Base-by-base conservation (phyloP, 2,888 invertebrate genomes). In the Bembecia ichneumoniformis region DNA sequence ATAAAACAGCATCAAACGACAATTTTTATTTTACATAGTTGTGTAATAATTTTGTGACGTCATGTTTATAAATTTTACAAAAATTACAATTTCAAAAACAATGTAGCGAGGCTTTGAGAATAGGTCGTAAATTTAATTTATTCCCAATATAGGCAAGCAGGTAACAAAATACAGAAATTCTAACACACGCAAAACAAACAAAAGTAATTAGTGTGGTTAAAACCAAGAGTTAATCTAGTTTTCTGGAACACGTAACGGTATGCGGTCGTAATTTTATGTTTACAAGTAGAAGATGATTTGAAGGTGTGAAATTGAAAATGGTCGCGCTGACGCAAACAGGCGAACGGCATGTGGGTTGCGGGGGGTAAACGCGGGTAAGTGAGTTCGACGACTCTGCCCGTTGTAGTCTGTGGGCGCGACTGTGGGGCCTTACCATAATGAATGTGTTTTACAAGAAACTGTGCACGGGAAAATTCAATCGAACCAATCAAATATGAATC, bases 371-470 rank as follows among this genome's bases (percentile, higher is more conserved):
- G 56, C 57, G 56, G 50, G 62, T 62, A 51, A 56, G 60, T 15
- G 45, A 68, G 76, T 74, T 74, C 74, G 68, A 62, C 71, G 76
- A 74, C 73, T 61, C 57, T 14, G 59, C 58, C 61, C 47, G 49
- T 13, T 20, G 20, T 14, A 46, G 46, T 4, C n/a, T 51, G 49
- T 49, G 58, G 59, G 53, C 62, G 52, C 53, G 53, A 47, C 46
- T 49, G 44, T 28, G 20, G 20, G 20, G 20, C 20, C 20, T 28
- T 44, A 48, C 52, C 51, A 49, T 48, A 58, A 57, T 56, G 53
- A 28, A 54, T 55, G 47, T 43, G 56, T 59, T 60, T 68, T 57
- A 56, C 55, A 54, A 64, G 64, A 70, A 66, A 64, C 59, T 52
- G 51, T 57, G n/a, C n/a, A 35, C 53, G 64, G 71, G 69, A 65